Percentiles rank a stretch among this genome's conserved stretches.
Evolutionary conservation across 2,888 invertebrate genomes (phyloP).

Genomic region (Plagiodera versicolora): DNA sequence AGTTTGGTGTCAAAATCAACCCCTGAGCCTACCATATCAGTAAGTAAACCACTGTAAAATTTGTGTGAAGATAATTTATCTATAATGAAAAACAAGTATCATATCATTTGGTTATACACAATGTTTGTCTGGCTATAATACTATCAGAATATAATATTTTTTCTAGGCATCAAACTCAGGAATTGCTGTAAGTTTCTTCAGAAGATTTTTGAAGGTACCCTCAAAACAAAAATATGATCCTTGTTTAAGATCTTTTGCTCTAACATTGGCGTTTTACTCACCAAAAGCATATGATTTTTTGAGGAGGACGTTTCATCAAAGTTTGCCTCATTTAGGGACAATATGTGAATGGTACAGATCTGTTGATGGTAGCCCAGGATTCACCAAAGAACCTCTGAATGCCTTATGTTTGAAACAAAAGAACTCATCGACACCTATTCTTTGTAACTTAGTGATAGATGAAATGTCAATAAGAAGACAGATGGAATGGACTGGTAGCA

Average conservation of each 20-base stretch:
- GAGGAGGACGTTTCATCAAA: conserved; percentile 20
- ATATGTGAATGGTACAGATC: conserved; percentile 28
- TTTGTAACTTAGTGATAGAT: conserved; percentile 37
- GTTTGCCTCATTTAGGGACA: conserved; percentile 26
- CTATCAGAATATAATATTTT: too few species aligned
- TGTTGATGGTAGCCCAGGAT: conserved; percentile 33
- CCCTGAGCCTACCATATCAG: too few species aligned
- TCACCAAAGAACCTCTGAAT: conserved; percentile 31
- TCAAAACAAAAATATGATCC: conserved; percentile 16
- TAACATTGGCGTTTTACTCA: conserved; percentile 26
- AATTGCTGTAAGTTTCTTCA: conserved; percentile 10
- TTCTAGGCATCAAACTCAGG: conserved; percentile 17
- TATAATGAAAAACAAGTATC: too few species aligned
- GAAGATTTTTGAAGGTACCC: conserved; percentile 15
- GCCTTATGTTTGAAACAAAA: conserved; percentile 17
- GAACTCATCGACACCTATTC: conserved; percentile 5
- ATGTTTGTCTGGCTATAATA: too few species aligned
- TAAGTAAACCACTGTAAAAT: too few species aligned
- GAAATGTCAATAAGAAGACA: conserved; percentile 40
- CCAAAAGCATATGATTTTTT: conserved; percentile 26
- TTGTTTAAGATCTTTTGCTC: conserved; percentile 19
- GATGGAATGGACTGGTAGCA: conserved; percentile 34
- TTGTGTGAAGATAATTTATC: too few species aligned
- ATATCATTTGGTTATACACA: too few species aligned
- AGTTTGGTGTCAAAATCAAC: too few species aligned